Conservation (phyloP, 2,797 vertebrate genomes). For the Eospalax fontanierii region DNA sequence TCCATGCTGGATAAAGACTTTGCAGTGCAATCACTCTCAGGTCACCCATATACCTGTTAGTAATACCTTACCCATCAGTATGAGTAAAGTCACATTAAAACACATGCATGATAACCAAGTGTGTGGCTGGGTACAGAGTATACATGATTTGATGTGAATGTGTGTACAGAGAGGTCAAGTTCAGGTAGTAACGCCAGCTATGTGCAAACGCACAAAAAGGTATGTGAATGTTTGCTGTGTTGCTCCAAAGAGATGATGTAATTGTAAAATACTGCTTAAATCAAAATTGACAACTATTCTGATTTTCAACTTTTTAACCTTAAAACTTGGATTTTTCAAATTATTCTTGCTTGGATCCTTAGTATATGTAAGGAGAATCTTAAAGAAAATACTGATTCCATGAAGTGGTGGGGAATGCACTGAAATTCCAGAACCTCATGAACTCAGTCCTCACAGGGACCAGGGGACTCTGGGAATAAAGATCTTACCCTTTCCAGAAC, state of each 20-base stretch:
- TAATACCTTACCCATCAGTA: no score
- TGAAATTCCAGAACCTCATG: no score
- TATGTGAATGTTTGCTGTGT: background rate
- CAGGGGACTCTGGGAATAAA: background rate
- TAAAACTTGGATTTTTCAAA: background rate
- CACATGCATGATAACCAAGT: no score
- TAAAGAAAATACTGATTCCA: background rate
- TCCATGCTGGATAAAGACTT: no score
- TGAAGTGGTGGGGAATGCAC: background rate
- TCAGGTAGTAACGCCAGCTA: background rate
- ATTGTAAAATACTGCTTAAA: background rate
- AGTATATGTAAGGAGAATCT: background rate
- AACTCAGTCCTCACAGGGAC: no score
- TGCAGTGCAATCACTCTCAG: no score
- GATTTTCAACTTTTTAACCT: constrained; percentile 27
- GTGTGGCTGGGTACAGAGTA: background rate
- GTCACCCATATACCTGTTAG: no score
- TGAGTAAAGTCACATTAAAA: no score
- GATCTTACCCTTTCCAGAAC: background rate
- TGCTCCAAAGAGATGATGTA: background rate
- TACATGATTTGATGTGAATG: background rate
- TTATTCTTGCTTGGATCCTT: background rate
- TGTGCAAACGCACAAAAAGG: background rate
- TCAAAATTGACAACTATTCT: background rate
- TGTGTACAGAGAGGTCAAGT: background rate